phyloP scores from a whole-genome alignment of 2,888 invertebrate genomes.

The Teleogryllus oceanicus region DNA sequence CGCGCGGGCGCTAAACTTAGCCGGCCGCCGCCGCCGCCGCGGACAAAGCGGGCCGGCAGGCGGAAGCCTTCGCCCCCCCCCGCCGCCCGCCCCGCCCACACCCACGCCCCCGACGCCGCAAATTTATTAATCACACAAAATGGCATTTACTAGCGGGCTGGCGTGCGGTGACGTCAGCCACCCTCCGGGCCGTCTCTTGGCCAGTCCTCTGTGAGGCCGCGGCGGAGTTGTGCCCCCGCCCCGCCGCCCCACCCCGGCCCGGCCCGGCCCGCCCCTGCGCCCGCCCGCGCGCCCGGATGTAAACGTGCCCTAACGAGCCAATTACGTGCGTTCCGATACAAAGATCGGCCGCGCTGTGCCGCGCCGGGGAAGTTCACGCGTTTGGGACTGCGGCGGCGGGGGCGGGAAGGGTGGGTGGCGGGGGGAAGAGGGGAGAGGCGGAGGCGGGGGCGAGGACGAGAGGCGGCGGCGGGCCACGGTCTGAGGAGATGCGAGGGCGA shows the following conservation, averaged over 20 bases:
- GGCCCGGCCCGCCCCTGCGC: background rate
- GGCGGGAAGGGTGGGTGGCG: background rate
- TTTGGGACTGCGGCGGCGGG: no score
- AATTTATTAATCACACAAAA: slow-evolving; percentile 38
- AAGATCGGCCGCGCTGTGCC: background rate
- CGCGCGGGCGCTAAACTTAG: background rate
- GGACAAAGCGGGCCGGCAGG: background rate
- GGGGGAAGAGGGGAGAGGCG: background rate
- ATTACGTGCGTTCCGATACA: slow-evolving; percentile 1
- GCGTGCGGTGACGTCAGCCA: slow-evolving; percentile 12
- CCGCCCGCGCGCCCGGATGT: slow-evolving; percentile 18
- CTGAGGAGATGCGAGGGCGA: background rate
- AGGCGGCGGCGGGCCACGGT: background rate
- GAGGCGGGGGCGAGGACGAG: background rate
- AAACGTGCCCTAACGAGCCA: slow-evolving; percentile 18
- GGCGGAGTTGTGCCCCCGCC: background rate
- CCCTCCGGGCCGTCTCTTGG: background rate
- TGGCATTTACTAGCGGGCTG: slow-evolving; percentile 36
- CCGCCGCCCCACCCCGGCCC: background rate
- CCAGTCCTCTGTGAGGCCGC: background rate
- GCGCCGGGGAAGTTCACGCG: no score
- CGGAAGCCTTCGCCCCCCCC: background rate
- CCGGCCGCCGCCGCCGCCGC: background rate
- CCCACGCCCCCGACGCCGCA: slow-evolving; percentile 21
- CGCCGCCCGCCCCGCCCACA: background rate